Evolutionary conservation across 2,888 invertebrate genomes (phyloP), one percentile per base, ranked within the genome.

Genomic region (Caenorhabditis auriculariae): DNA sequence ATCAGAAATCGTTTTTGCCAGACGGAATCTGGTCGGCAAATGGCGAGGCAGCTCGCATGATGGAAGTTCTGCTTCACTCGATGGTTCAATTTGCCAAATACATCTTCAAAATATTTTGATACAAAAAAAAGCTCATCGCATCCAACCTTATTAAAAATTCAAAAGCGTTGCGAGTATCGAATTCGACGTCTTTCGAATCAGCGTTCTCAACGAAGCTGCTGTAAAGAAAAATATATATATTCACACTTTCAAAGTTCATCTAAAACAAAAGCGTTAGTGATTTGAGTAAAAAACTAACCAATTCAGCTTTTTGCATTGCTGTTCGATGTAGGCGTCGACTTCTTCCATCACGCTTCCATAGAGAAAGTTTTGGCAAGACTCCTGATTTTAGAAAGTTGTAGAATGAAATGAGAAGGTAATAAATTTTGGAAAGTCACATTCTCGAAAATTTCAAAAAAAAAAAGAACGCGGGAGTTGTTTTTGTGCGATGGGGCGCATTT

Each of bases 81-180:
- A 26, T 51, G 5, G 41, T 47, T 59, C 61, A 39, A 68, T 64
- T 24, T 32, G 46, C 67, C 64, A 64, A 45, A 68, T 45, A 49
- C 61, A 59, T 56, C 59, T 66, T 35, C 15, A 60, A 49, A 4
- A 39, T 4, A 2, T 29, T 38, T 6, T 32, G 19, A 2, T 6
- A 26, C 2, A 23, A 4, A 21, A 19, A 7, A 28, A 51, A 39
- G n/a, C 17, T 9, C 7, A n/a, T 28, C 12, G 19, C 12, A 12
- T 12, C 7, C 35, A 42, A 60, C 60, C 52, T 62, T 27, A 54
- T 48, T 42, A 62, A 19, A 44, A 62, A 57, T 46, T 62, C 62
- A 45, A 62, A 54, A 42, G 54, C 43, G 41, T 57, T 45, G 41
- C 53, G 46, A 12, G 56, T 56, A 24, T 45, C 52, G 48, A 54